Base-by-base conservation (phyloP, 1,140 invertebrate genomes). In the Streblospio benedicti region DNA sequence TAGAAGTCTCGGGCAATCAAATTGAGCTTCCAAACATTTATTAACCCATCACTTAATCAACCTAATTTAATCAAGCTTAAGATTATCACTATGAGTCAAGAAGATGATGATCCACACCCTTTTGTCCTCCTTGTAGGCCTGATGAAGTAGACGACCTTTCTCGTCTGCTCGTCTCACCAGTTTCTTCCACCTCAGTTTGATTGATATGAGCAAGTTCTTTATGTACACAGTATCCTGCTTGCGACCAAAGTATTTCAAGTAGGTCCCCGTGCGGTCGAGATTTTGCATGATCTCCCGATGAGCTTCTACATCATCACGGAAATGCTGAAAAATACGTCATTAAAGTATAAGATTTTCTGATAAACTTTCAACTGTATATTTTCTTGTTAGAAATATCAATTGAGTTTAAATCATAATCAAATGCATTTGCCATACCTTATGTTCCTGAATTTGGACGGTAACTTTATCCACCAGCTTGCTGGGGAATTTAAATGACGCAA, bases 161-260 rank as follows among this genome's bases (percentile, higher is more conserved):
- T 77, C 32, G 88, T 96, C 70, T 88, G 84, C 77, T 92, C 93
- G 0, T 89, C 93, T 14, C 30, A 75, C 64, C 87, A 49, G 95
- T 89, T 61, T 95, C 82, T 79, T 99, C 92, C 94, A 98, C 4
- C 94, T 83, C 76, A 98, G 91, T 71, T 97, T 91, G 2, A 98
- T 93, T 52, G 91, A 95, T 4, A 98, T 90, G 18, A 99, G 81
- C 35, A 97, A 78, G 77, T 98, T 99, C 79, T 98, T 99, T 62
- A 99, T 97, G 23, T 97, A 82, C 68, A 98, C 97, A 0, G 97
- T 94, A 74, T 99, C 96, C 73, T 98, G 95, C 76, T 99, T 99
- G 73, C 97, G 93, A 66, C 93, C 96, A 81, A 97, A 97, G 77
- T 97, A 96, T 74, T 98, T 97, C 14, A 97, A 80, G 76, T 97